Evolutionary conservation across 2,797 vertebrate genomes (phyloP).

Genomic region (Malurus leucopterus): DNA sequence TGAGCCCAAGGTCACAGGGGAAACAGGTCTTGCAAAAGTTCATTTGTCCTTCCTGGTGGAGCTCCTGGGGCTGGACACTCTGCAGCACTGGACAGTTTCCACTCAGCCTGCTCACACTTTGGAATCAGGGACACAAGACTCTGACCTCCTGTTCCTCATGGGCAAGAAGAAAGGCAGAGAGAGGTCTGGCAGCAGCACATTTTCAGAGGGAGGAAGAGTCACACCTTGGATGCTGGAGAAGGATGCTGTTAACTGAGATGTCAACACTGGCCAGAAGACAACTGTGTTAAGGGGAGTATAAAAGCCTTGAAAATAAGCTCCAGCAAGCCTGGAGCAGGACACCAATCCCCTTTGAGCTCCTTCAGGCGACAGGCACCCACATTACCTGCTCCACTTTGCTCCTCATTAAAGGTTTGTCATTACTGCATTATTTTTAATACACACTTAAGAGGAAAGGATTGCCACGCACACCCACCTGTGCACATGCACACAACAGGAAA

Average conservation of each 20-base stretch:
- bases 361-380: neutral
- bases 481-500: neutral
- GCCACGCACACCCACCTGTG: neutral
- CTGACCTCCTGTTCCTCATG: neutral
- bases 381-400: conserved; percentile 20
- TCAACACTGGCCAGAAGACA: neutral
- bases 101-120: rapidly evolving
- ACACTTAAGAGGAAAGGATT: neutral
- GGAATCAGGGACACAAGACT: neutral
- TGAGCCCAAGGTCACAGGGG: neutral
- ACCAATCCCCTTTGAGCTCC: neutral
- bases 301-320: neutral
- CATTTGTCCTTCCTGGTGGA: neutral
- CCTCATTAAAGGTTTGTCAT: conserved; percentile 56
- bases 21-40: neutral
- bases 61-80: neutral
- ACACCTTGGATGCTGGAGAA: neutral
- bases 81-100: neutral
- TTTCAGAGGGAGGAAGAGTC: neutral
- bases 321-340: neutral
- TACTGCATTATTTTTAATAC: conserved; percentile 21
- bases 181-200: neutral
- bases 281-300: neutral
- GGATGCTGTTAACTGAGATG: neutral
- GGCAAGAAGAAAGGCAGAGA: neutral